phyloP scores from a whole-genome alignment of 1,140 invertebrate genomes.

The Heliothis subflexa region DNA sequence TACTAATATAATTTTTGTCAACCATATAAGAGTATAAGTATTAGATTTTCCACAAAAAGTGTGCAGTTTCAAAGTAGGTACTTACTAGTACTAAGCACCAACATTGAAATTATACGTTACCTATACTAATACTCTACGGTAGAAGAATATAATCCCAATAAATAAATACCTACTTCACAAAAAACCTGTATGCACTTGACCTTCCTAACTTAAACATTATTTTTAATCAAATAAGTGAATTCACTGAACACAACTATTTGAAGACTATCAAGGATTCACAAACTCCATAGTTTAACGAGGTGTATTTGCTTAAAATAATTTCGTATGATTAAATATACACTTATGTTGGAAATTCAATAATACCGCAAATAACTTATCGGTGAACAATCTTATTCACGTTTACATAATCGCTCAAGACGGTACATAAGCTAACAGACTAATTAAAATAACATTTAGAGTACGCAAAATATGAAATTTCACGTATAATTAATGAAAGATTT shows the following conservation, averaged over 20 bases:
- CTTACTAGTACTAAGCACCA: too few species aligned
- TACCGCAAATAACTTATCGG: not conserved
- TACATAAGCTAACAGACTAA: not conserved
- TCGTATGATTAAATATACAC: not conserved
- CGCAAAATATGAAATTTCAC: constrained; percentile 6
- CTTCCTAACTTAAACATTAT: too few species aligned
- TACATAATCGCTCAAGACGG: not conserved
- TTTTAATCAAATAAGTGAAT: not conserved
- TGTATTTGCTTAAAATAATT: not conserved
- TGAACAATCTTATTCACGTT: constrained; percentile 4
- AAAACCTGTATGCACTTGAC: too few species aligned
- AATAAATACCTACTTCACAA: too few species aligned
- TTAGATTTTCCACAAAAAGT: too few species aligned
- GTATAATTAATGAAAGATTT: constrained; percentile 35
- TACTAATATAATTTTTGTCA: not conserved
- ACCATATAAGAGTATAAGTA: too few species aligned
- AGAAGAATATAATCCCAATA: too few species aligned
- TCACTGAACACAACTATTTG: not conserved
- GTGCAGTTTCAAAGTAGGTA: too few species aligned
- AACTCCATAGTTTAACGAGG: not conserved
- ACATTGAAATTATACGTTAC: too few species aligned
- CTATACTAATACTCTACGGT: too few species aligned
- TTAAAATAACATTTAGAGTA: constrained; percentile 23
- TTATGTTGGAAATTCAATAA: not conserved
- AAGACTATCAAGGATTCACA: not conserved